These are phyloP conservation scores for Fragum sueziense DNA, from an alignment of 2,888 invertebrate species.

Conservation along the genomic window DNA sequence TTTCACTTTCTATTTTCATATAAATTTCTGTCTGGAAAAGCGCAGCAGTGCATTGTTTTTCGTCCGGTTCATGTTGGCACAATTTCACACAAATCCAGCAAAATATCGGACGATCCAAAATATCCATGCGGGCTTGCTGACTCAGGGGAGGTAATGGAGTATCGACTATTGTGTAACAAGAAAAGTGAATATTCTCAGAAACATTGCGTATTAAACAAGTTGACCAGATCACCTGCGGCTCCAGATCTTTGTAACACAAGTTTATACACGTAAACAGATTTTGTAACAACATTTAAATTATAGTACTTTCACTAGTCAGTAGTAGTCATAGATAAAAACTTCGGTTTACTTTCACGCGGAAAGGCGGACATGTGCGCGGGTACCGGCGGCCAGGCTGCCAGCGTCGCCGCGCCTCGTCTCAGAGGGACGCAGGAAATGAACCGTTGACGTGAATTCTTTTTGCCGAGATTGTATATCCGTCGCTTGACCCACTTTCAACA, in stretches of 20 bases:
- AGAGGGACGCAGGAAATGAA: conserved; percentile 68
- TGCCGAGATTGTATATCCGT: conserved; percentile 86
- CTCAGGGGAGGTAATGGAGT: no score
- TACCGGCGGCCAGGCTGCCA: no score
- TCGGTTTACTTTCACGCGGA: conserved; percentile 6
- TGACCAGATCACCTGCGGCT: conserved; percentile 12
- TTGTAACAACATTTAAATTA: conserved; percentile 12
- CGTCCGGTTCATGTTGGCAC: no score
- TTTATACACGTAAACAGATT: conserved; percentile 16
- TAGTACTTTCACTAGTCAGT: no score
- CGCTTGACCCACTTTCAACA: conserved; percentile 86
- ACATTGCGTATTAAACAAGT: conserved; percentile 23
- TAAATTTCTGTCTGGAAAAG: no score
- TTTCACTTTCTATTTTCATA: no score
- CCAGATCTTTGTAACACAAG: conserved; percentile 21
- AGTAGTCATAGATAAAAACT: conserved; percentile 1
- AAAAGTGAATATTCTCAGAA: no score
- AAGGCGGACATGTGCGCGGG: not conserved
- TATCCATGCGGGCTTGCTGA: no score
- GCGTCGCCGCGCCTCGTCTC: conserved; percentile 40
- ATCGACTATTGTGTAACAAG: no score
- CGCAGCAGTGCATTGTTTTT: no score
- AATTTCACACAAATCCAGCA: no score
- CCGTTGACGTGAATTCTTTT: conserved; percentile 67
- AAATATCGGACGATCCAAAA: no score